Percentiles rank a stretch among this genome's conserved stretches.
Evolutionary conservation across 2,888 invertebrate species (phyloP).

Genomic region (Linhomoeus sp.): DNA sequence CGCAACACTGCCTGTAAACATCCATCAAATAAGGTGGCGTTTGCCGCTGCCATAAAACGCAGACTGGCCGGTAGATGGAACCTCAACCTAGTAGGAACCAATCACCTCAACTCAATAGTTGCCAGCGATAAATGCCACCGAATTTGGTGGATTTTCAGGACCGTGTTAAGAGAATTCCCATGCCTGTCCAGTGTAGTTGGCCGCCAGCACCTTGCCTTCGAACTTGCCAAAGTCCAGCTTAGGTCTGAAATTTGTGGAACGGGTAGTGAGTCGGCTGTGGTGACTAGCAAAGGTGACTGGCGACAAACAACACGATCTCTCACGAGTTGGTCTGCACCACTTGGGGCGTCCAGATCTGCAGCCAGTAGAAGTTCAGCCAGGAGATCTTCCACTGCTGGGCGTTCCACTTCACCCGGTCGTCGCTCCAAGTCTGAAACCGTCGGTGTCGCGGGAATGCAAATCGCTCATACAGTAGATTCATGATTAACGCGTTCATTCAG

Average conservation of each 20-base stretch:
- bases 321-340: conserved; percentile 22
- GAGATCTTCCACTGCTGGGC: conserved; percentile 23
- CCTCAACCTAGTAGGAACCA: not conserved
- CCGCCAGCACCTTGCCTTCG: conserved; percentile 24
- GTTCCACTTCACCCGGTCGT: conserved; percentile 23
- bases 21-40: not conserved
- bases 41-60: not conserved
- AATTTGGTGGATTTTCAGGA: not conserved
- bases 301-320: no score
- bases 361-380: conserved; percentile 29
- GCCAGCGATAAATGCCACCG: not conserved
- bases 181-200: conserved; percentile 27
- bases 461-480: no score
- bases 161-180: conserved; percentile 12
- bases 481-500: no score
- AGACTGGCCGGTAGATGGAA: not conserved
- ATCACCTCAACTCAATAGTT: not conserved
- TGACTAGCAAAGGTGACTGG: no score
- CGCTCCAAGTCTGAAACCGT: conserved; percentile 23
- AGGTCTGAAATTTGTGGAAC: no score
- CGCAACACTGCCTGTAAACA: no score
- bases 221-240: no score
- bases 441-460: no score
- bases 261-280: no score
- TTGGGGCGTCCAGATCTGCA: conserved; percentile 25